Conservation (phyloP, 2,113 vertebrate species). For the Hucho hucho region DNA sequence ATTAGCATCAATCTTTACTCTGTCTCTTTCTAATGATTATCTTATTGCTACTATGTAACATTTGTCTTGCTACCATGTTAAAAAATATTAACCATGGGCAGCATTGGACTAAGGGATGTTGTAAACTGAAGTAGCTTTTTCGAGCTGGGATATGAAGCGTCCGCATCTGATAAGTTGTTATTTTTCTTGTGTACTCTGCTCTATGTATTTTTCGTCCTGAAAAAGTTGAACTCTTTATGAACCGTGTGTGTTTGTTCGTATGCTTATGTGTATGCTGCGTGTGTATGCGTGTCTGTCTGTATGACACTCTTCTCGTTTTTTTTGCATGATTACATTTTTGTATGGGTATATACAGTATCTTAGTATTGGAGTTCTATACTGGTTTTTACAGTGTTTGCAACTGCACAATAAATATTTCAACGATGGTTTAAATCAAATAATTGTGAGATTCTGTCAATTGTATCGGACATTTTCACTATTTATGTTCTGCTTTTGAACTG, state of each 20-base stretch:
- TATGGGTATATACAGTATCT: conserved; percentile 18
- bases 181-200: conserved; percentile 1
- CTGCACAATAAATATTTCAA: conserved; percentile 28
- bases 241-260: conserved; percentile 1
- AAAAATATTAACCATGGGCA: neutral
- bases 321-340: conserved; percentile 6
- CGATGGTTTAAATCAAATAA: neutral
- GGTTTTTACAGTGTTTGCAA: conserved; percentile 35
- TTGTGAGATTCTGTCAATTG: neutral
- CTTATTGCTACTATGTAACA: conserved; percentile 9
- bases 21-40: neutral
- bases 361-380: conserved; percentile 15
- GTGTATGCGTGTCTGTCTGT: neutral
- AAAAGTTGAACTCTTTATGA: conserved; percentile 7
- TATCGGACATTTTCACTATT: too few species aligned
- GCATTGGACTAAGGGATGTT: neutral
- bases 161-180: neutral
- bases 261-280: neutral
- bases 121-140: neutral
- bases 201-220: conserved; percentile 1
- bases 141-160: neutral
- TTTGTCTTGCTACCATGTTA: neutral
- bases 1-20: neutral
- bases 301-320: neutral
- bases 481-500: too few species aligned